Percentiles rank a stretch among this genome's conserved stretches.
These are phyloP conservation scores for Cygnus olor DNA, from an alignment of 2,797 vertebrate genomes.

Conservation along the genomic window DNA sequence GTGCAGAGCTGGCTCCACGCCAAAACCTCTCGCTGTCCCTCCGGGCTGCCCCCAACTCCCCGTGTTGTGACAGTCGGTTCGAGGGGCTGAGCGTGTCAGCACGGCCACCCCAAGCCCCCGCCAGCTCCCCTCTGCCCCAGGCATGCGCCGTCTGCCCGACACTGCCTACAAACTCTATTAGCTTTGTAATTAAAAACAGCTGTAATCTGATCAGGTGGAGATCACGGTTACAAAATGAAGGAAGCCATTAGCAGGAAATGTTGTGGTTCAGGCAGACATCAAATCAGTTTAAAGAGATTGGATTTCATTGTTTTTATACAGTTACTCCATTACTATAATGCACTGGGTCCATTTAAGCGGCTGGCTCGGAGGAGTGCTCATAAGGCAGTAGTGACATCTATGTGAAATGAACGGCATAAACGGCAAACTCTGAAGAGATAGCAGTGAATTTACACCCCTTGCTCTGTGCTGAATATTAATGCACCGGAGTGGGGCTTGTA, in stretches of 20 bases:
- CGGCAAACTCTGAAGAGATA: slow-evolving; percentile 1
- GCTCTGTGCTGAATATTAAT: slow-evolving; percentile 18
- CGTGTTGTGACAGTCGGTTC: slow-evolving; percentile 22
- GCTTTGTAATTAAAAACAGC: slow-evolving; percentile 84
- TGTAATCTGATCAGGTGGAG: slow-evolving; percentile 89
- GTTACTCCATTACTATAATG: slow-evolving; percentile 91
- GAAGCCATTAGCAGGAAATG: slow-evolving; percentile 93
- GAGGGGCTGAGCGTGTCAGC: slow-evolving; percentile 9
- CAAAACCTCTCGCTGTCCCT: neutral
- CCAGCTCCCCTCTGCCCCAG: neutral
- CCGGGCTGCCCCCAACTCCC: neutral
- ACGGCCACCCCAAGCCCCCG: neutral
- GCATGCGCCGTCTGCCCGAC: slow-evolving; percentile 66
- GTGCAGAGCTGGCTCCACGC: neutral
- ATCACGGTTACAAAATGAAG: slow-evolving; percentile 92
- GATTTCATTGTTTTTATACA: slow-evolving; percentile 89
- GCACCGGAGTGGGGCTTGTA: neutral
- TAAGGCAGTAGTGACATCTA: slow-evolving; percentile 80
- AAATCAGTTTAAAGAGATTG: slow-evolving; percentile 92
- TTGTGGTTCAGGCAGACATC: slow-evolving; percentile 85
- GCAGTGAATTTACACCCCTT: slow-evolving; percentile 65
- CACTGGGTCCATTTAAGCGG: slow-evolving; percentile 85
- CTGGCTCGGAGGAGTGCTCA: slow-evolving; percentile 67
- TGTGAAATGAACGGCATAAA: slow-evolving; percentile 71
- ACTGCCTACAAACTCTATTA: slow-evolving; percentile 81